phyloP scores from a whole-genome alignment of 2,113 vertebrate species.

The Sminthopsis crassicaudata region DNA sequence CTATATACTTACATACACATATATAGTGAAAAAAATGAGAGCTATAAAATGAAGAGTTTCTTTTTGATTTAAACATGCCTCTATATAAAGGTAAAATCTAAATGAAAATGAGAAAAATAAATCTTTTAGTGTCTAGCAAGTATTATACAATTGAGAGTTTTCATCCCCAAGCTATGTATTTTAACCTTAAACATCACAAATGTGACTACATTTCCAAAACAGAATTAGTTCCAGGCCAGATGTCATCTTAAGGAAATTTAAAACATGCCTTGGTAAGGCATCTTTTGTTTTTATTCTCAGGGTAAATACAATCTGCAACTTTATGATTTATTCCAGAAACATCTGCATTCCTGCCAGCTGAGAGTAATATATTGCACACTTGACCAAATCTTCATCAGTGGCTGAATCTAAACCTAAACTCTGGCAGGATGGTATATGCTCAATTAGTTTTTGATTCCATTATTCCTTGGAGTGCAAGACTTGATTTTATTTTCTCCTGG shows the following conservation, averaged over 20 bases:
- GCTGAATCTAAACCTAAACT: conserved; percentile 32
- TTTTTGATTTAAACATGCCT: neutral
- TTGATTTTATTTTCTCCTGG: neutral
- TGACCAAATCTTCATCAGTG: conserved; percentile 9
- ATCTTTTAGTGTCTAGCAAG: neutral
- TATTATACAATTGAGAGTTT: neutral
- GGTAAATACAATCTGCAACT: conserved; percentile 11
- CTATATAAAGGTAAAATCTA: neutral
- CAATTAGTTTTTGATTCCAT: neutral
- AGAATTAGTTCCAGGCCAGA: conserved; percentile 47
- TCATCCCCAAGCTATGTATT: conserved; percentile 31
- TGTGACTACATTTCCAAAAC: conserved; percentile 14
- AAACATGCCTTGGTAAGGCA: neutral
- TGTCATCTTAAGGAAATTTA: conserved; percentile 50
- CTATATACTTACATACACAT: neutral
- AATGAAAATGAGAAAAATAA: neutral
- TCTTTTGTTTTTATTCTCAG: conserved; percentile 56
- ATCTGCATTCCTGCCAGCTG: conserved; percentile 41
- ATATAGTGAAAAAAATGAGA: neutral
- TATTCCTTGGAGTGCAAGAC: neutral
- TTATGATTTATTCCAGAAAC: conserved; percentile 23
- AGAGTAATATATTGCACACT: conserved; percentile 29
- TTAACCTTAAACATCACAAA: conserved; percentile 43
- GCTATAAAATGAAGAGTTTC: neutral
- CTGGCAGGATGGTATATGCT: neutral